phyloP scores from a whole-genome alignment of 2,888 invertebrate species.

The Pseudococcus longispinus region DNA sequence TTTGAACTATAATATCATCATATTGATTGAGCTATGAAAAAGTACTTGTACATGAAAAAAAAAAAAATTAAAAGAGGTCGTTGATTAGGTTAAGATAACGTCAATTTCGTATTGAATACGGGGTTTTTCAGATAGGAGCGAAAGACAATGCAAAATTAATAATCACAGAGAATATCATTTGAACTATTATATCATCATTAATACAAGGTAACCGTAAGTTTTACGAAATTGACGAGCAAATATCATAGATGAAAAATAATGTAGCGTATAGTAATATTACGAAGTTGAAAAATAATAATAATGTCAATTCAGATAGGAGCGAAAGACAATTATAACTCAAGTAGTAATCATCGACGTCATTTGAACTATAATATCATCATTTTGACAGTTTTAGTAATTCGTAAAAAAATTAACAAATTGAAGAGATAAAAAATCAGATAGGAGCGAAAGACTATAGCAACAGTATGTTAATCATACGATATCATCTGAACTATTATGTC shows the following conservation, averaged over 20 bases:
- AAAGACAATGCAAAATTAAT: slow-evolving; percentile 58
- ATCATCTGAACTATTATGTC: slow-evolving; percentile 61
- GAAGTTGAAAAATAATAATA: no score
- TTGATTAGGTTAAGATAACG: not conserved
- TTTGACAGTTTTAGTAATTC: not conserved
- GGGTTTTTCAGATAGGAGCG: slow-evolving; percentile 59
- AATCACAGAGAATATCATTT: no score
- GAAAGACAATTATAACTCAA: slow-evolving; percentile 59
- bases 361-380: slow-evolving; percentile 61
- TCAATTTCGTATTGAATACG: not conserved
- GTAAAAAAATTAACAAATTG: no score
- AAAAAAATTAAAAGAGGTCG: not conserved
- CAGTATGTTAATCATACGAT: slow-evolving; percentile 58
- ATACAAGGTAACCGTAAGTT: no score
- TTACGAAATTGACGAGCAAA: no score
- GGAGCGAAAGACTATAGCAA: slow-evolving; percentile 60
- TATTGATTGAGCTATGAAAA: not conserved
- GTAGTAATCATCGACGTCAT: slow-evolving; percentile 59
- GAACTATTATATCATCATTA: no score
- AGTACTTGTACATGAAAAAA: not conserved
- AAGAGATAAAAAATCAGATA: slow-evolving; percentile 48
- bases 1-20: slow-evolving; percentile 61
- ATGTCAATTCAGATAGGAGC: slow-evolving; percentile 53
- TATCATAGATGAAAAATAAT: no score
- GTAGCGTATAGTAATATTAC: no score